These are phyloP conservation scores for Brachyptera risi DNA, from an alignment of 2,888 invertebrate genomes.

Conservation along the genomic window DNA sequence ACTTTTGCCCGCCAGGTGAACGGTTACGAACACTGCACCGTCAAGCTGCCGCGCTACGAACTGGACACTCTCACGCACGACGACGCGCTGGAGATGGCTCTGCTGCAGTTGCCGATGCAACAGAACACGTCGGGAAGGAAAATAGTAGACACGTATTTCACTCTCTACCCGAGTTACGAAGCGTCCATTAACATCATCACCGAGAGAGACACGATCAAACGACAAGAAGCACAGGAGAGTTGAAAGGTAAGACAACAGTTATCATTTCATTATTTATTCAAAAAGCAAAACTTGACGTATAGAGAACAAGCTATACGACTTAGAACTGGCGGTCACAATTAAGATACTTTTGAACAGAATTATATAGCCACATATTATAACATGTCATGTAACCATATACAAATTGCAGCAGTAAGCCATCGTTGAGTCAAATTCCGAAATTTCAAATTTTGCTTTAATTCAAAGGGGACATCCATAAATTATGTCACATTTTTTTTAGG, in stretches of 20 bases:
- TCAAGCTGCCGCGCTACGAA: slow-evolving; percentile 51
- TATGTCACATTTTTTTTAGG: too few species aligned
- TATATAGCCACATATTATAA: too few species aligned
- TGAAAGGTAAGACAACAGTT: neutral
- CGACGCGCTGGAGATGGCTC: slow-evolving; percentile 52
- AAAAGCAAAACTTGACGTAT: too few species aligned
- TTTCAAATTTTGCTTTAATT: too few species aligned
- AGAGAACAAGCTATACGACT: too few species aligned
- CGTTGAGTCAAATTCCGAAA: too few species aligned
- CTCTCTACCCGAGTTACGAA: slow-evolving; percentile 45
- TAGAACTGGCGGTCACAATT: too few species aligned
- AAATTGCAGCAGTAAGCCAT: too few species aligned
- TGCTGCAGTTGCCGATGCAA: slow-evolving; percentile 45
- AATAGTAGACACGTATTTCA: slow-evolving; percentile 43
- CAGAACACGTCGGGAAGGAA: slow-evolving; percentile 40
- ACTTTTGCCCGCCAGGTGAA: too few species aligned
- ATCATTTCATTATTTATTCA: neutral
- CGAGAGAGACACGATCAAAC: slow-evolving; percentile 23
- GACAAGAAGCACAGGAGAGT: slow-evolving; percentile 24
- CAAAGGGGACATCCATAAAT: too few species aligned
- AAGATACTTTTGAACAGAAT: too few species aligned
- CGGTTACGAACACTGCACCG: slow-evolving; percentile 47
- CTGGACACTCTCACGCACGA: slow-evolving; percentile 52
- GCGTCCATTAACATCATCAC: slow-evolving; percentile 43
- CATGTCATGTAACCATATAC: too few species aligned